These are phyloP conservation scores for Leuciscus waleckii DNA, from an alignment of 2,797 vertebrate genomes.

Conservation along the genomic window DNA sequence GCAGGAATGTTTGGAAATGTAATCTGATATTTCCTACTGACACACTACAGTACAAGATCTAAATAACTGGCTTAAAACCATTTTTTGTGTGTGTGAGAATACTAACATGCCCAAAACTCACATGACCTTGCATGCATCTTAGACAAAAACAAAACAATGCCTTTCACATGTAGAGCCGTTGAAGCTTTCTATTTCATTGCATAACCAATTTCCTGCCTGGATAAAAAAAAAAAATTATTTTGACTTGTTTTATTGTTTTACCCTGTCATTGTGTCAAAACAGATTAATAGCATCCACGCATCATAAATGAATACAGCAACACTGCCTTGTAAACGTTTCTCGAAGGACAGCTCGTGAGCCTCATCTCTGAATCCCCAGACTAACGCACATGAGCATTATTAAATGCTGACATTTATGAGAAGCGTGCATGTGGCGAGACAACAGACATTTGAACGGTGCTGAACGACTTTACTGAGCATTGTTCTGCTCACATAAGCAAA, in stretches of 20 bases:
- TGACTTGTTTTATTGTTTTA: conserved; percentile 13
- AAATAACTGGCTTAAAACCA: no score
- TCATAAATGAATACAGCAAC: conserved; percentile 42
- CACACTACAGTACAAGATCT: no score
- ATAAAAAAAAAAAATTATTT: conserved; percentile 48
- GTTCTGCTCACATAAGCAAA: conserved; percentile 53
- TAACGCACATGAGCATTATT: conserved; percentile 4
- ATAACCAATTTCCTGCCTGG: conserved; percentile 75
- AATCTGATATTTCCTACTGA: no score
- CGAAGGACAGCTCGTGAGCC: conserved; percentile 32
- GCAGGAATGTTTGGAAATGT: no score
- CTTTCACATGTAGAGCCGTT: no score
- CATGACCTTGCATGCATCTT: neutral
- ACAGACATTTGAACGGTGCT: conserved; percentile 37
- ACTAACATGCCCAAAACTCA: neutral
- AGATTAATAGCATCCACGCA: conserved; percentile 39
- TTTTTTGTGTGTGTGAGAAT: no score
- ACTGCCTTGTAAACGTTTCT: conserved; percentile 36
- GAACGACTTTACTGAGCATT: conserved; percentile 49
- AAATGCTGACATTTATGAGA: conserved; percentile 37
- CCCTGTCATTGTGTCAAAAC: conserved; percentile 37
- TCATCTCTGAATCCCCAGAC: conserved; percentile 16
- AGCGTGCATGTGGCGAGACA: conserved; percentile 1
- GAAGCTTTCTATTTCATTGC: conserved; percentile 58
- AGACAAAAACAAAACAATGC: no score